These are phyloP conservation scores for Semicossyphus pulcher DNA, from an alignment of 2,113 vertebrate genomes.

Conservation along the genomic window DNA sequence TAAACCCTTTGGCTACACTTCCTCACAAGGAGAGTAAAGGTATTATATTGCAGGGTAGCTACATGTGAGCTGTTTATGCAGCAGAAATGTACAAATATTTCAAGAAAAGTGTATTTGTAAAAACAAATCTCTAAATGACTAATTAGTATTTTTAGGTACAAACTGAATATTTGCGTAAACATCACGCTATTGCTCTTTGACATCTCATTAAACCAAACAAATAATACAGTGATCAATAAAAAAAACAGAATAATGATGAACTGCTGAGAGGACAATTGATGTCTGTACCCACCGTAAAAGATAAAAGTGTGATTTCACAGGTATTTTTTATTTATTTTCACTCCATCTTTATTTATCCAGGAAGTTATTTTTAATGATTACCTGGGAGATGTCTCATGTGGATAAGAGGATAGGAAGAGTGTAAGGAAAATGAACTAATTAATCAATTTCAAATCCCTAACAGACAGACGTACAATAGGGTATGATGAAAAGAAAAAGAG, in stretches of 20 bases:
- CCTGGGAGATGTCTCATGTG: neutral
- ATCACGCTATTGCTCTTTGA: too few relatives aligned
- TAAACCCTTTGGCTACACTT: too few relatives aligned
- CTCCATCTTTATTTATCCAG: neutral
- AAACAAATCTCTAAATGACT: too few relatives aligned
- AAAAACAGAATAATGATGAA: too few relatives aligned
- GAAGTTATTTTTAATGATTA: constrained; percentile 28
- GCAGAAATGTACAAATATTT: too few relatives aligned
- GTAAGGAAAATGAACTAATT: constrained; percentile 10
- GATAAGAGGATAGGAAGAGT: neutral
- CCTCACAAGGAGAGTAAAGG: too few relatives aligned
- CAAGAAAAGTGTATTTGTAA: too few relatives aligned
- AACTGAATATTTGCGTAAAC: too few relatives aligned
- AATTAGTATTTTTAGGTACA: neutral
- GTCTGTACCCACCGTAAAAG: neutral
- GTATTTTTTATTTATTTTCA: neutral
- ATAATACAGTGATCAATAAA: too few relatives aligned
- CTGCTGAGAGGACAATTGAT: neutral
- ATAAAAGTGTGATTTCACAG: neutral
- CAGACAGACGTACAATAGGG: neutral
- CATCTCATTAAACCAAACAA: too few relatives aligned
- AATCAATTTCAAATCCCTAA: constrained; percentile 20
- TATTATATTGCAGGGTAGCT: too few relatives aligned
- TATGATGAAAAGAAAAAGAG: constrained; percentile 3
- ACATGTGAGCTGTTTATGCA: too few relatives aligned